phyloP scores from a whole-genome alignment of 1,140 invertebrate genomes.

The Aradophagus sp. region DNA sequence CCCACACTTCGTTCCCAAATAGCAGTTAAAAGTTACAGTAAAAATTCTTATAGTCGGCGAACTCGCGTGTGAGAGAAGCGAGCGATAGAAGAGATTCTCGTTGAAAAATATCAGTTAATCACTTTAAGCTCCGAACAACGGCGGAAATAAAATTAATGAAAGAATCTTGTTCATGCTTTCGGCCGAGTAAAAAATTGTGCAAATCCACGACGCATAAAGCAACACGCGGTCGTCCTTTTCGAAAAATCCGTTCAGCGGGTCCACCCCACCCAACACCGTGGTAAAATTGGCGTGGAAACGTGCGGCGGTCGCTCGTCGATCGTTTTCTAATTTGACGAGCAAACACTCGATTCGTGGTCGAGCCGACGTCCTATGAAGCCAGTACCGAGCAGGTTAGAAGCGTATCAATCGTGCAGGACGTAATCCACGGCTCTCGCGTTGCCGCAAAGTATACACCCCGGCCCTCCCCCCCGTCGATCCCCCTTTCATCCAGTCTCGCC shows the following conservation, averaged over 20 bases:
- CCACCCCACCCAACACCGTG: slow-evolving; percentile 29
- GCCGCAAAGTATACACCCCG: slow-evolving; percentile 22
- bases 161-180: slow-evolving; percentile 1
- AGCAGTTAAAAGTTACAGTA: too few species aligned
- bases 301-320: slow-evolving; percentile 66
- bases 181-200: slow-evolving; percentile 17
- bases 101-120: too few species aligned
- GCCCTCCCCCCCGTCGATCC: too few species aligned
- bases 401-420: slow-evolving; percentile 46
- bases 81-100: too few species aligned
- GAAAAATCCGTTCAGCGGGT: slow-evolving; percentile 16
- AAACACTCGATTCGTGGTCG: slow-evolving; percentile 66
- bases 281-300: slow-evolving; percentile 56
- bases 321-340: slow-evolving; percentile 73
- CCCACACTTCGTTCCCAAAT: too few species aligned
- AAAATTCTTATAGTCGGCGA: too few species aligned
- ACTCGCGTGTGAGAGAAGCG: too few species aligned
- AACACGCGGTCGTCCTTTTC: slow-evolving; percentile 28
- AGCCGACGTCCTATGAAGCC: slow-evolving; percentile 38
- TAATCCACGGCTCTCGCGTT: slow-evolving; percentile 37
- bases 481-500: too few species aligned
- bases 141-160: slow-evolving; percentile 9
- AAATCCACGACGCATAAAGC: slow-evolving; percentile 31
- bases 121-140: too few species aligned
- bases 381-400: slow-evolving; percentile 57